phyloP scores from a whole-genome alignment of 2,888 invertebrate species.

The Micoletzkya japonica region DNA sequence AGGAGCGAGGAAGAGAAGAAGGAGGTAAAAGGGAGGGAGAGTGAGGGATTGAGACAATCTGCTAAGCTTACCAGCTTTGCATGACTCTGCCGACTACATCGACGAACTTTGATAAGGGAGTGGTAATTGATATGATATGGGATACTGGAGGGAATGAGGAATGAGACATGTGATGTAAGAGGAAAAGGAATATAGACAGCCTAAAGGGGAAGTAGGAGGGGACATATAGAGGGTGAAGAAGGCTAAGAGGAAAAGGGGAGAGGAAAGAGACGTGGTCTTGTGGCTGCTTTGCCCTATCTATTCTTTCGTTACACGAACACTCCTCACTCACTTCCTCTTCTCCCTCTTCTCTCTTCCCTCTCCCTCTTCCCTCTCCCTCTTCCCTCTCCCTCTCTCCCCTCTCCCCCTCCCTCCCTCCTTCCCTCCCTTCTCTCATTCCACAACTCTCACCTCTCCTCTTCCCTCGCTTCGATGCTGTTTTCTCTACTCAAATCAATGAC shows the following conservation, averaged over 20 bases:
- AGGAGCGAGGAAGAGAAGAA: slow-evolving; percentile 6
- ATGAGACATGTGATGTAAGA: not conserved
- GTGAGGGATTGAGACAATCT: slow-evolving; percentile 3
- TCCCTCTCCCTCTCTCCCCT: slow-evolving; percentile 3
- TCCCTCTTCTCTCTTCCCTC: not conserved
- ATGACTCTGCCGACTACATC: too few relatives aligned
- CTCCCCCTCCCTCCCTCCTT: not conserved
- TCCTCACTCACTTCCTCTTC: slow-evolving; percentile 5
- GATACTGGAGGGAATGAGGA: not conserved
- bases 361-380: not conserved
- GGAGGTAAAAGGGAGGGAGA: slow-evolving; percentile 19
- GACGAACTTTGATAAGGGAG: too few relatives aligned
- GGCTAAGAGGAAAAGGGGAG: not conserved
- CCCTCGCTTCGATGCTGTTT: not conserved
- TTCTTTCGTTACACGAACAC: too few relatives aligned
- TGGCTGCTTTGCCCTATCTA: too few relatives aligned
- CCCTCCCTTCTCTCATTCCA: not conserved
- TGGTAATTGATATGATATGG: too few relatives aligned
- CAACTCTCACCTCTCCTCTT: not conserved
- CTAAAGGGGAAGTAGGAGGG: slow-evolving; percentile 1
- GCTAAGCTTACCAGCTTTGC: too few relatives aligned
- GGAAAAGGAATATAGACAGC: slow-evolving; percentile 15
- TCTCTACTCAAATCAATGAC: not conserved
- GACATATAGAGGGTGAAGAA: slow-evolving; percentile 5
- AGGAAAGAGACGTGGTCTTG: not conserved